Evolutionary conservation across 2,797 vertebrate species (phyloP).

Genomic region (Cynodonichthys magdalenae): DNA sequence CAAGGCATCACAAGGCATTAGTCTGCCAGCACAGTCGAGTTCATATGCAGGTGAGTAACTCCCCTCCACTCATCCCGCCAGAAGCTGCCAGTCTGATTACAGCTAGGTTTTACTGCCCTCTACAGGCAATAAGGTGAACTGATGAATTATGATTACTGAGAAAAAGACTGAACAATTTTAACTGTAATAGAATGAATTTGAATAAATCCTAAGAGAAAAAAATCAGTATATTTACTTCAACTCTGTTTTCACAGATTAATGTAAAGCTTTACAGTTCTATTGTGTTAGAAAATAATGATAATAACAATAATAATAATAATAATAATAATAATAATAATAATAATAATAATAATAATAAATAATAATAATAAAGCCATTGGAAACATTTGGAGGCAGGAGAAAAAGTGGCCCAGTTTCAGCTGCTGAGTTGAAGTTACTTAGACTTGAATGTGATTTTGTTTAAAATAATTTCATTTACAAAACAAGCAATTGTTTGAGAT

Average conservation of each 20-base stretch:
- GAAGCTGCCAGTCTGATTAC: slow-evolving; percentile 13
- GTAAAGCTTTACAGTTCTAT: no score
- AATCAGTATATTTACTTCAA: slow-evolving; percentile 33
- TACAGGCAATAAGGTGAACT: slow-evolving; percentile 33
- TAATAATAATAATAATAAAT: no score
- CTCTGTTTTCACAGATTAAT: slow-evolving; percentile 6
- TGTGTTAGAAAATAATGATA: no score
- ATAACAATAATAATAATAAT: no score
- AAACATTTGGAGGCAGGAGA: no score
- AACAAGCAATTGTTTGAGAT: no score
- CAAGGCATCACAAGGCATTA: slow-evolving; percentile 53
- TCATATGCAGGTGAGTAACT: slow-evolving; percentile 71
- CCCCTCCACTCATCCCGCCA: slow-evolving; percentile 38
- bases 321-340: no score
- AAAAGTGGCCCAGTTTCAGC: no score
- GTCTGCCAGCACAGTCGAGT: slow-evolving; percentile 54
- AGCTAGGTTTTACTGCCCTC: slow-evolving; percentile 73
- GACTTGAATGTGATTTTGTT: no score
- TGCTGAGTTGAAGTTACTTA: no score
- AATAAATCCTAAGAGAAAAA: slow-evolving; percentile 26
- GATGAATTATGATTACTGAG: background rate
- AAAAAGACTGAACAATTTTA: slow-evolving; percentile 22
- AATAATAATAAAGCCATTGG: no score
- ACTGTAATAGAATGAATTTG: slow-evolving; percentile 19
- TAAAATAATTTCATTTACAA: no score